A percentile compares a stretch with the other conserved stretches of the same genome.
Conservation (phyloP, 2,113 vertebrate species). For the Girardinichthys multiradiatus region DNA sequence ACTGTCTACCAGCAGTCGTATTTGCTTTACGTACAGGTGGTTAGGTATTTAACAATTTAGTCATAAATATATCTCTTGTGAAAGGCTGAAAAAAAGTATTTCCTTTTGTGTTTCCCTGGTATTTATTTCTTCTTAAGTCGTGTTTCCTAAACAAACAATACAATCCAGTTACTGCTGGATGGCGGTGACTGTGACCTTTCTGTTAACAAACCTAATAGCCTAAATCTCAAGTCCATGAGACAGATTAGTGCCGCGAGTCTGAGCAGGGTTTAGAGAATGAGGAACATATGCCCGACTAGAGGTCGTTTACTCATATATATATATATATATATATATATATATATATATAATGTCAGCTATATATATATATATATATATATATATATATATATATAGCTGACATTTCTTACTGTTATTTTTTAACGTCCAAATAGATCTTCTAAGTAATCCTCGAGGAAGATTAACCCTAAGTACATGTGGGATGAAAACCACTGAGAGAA, state of each 20-base stretch:
- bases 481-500: not conserved
- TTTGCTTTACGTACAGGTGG: too few relatives aligned
- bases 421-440: not conserved
- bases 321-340: too few relatives aligned
- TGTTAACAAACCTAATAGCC: slow-evolving; percentile 25
- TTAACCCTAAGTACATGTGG: not conserved
- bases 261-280: slow-evolving; percentile 18
- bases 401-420: not conserved
- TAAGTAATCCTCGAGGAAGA: not conserved
- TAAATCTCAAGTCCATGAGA: slow-evolving; percentile 35
- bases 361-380: too few relatives aligned
- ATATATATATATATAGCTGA: too few relatives aligned
- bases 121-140: not conserved
- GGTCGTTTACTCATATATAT: not conserved
- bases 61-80: not conserved
- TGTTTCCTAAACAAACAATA: slow-evolving; percentile 19
- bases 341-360: too few relatives aligned
- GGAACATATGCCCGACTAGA: not conserved
- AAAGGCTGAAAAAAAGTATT: slow-evolving; percentile 2
- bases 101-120: slow-evolving; percentile 4
- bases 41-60: too few relatives aligned
- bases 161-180: slow-evolving; percentile 6
- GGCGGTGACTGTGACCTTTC: not conserved
- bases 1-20: not conserved
- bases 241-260: slow-evolving; percentile 45